Evolutionary conservation across 2,888 invertebrate species (phyloP), one percentile per base, ranked within the genome.

Genomic region (Fissipunctia ypsillon): DNA sequence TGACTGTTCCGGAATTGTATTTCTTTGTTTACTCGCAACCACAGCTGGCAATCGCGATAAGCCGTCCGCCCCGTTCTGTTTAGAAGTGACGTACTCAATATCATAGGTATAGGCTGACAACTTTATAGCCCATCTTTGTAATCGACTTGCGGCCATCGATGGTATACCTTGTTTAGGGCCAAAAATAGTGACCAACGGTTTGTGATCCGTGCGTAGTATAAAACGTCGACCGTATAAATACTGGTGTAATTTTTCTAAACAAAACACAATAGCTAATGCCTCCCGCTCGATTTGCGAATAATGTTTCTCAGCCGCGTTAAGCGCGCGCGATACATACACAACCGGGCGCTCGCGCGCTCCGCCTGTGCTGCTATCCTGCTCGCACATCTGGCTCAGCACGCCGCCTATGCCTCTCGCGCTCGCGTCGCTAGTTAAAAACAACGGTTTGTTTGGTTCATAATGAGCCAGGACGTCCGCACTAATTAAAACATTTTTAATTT

Each of bases 41-140:
- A 35, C 0, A 4, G 50, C 64, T 3, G 50, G 64, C 50, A n/a
- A 57, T 0, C 71, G 43, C 0, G 75, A 75, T 0, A 74, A n/a
- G 0, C 31, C 74, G 0, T 74, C 76, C 0, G 71, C 76, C 16
- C 50, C 41, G 22, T 76, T 76, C 28, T 45, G 25, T 0, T 76
- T 52, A 0, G 76, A 52, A 1, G n/a, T 43, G 0, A 75, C 56
- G 4, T 75, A 75, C 38, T 75, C 75, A 0, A 75, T 75, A 14
- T 67, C 45, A 22, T 52, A 75, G 0, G 43, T 50, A 35, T 65
- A 60, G 1, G 45, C 67, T 12, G 45, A 38, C 7, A 72, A 60
- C 19, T 41, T 72, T 0, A 72, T 43, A 6, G 61, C 72, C 67
- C 72, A 72, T 2, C 72, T 52, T 38, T 72, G 66, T 19, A 72